Percentiles rank a stretch among this genome's conserved stretches.
These are phyloP conservation scores for Tipula vernalis DNA, from an alignment of 2,888 invertebrate species.

Conservation along the genomic window DNA sequence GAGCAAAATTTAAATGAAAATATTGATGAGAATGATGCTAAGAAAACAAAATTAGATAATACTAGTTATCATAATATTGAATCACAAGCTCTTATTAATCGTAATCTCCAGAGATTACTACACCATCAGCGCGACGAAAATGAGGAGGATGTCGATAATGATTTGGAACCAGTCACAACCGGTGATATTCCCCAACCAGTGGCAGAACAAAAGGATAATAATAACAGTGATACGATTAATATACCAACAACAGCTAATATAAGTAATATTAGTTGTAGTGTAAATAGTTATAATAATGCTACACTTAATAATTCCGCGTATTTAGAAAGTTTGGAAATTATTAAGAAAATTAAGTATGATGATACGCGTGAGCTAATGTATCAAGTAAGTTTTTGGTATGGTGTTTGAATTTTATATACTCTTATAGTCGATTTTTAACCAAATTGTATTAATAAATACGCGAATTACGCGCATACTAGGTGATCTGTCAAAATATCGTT, in stretches of 20 bases:
- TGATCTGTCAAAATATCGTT: neutral
- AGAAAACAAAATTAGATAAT: conserved; percentile 5
- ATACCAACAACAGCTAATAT: neutral
- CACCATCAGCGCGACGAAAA: neutral
- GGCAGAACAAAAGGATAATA: neutral
- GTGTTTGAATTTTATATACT: neutral
- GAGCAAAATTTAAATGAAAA: conserved; percentile 4
- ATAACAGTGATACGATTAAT: neutral
- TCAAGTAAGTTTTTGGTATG: neutral
- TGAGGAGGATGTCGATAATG: neutral
- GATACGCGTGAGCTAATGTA: conserved; percentile 6
- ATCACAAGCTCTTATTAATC: neutral
- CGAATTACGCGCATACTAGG: neutral
- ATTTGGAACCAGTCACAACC: neutral
- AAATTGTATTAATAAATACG: neutral
- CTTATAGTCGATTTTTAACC: too few species aligned
- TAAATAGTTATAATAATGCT: neutral
- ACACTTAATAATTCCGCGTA: neutral
- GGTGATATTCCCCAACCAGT: neutral
- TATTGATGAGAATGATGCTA: neutral
- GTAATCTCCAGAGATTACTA: neutral
- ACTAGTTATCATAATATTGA: neutral
- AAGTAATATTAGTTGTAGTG: neutral
- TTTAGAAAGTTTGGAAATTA: neutral
- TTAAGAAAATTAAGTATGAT: conserved; percentile 9